phyloP scores from a whole-genome alignment of 2,888 invertebrate species.

The Pseudococcus jackbeardsleyi region DNA sequence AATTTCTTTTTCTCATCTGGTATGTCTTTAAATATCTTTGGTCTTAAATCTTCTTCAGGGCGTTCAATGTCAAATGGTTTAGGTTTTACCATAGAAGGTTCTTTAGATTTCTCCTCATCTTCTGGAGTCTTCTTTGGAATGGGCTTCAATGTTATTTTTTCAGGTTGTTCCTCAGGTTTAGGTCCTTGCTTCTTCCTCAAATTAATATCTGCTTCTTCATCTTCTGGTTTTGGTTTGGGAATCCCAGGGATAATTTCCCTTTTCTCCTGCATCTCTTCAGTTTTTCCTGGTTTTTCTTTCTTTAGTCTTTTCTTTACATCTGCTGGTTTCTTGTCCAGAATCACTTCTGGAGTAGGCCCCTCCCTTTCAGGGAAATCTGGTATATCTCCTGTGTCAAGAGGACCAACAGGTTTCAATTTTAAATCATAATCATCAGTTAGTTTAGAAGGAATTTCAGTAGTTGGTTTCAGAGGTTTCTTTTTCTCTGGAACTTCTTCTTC shows the following conservation, averaged over 20 bases:
- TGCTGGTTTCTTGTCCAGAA: constrained; percentile 69
- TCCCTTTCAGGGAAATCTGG: constrained; percentile 66
- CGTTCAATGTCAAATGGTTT: constrained; percentile 69
- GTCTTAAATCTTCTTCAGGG: constrained; percentile 74
- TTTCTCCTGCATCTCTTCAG: constrained; percentile 67
- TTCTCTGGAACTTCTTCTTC: constrained; percentile 68
- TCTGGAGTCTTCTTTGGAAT: constrained; percentile 69
- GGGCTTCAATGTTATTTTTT: constrained; percentile 69
- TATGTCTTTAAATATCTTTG: constrained; percentile 72
- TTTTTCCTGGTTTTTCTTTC: constrained; percentile 67
- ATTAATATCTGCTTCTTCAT: constrained; percentile 69
- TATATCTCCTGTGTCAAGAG: constrained; percentile 67
- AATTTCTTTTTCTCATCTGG: constrained; percentile 69
- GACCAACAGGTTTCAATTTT: constrained; percentile 69
- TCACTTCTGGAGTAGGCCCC: constrained; percentile 67
- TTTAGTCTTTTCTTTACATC: constrained; percentile 67
- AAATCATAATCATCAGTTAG: constrained; percentile 66
- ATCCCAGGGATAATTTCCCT: constrained; percentile 65
- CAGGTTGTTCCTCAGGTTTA: constrained; percentile 70
- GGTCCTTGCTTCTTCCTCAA: constrained; percentile 70
- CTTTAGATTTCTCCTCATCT: constrained; percentile 69
- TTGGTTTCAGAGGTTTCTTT: constrained; percentile 67
- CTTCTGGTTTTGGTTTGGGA: constrained; percentile 68
- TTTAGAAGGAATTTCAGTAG: constrained; percentile 68
- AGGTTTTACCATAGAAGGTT: constrained; percentile 68